Evolutionary conservation across 2,113 vertebrate genomes (phyloP).

Genomic region (Lates calcarifer): DNA sequence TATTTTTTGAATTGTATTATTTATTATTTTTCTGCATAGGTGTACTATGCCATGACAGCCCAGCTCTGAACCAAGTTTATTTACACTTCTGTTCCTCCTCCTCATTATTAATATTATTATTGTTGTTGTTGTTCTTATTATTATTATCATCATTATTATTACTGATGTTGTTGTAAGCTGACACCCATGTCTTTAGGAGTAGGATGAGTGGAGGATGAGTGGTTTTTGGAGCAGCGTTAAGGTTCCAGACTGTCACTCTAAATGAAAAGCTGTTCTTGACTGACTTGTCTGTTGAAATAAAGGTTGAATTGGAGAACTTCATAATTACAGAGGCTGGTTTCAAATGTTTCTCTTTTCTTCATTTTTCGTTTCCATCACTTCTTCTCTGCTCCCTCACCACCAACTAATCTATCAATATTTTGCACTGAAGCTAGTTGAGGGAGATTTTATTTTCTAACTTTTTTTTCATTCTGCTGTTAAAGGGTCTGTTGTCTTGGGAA

Average conservation of each 20-base stretch:
- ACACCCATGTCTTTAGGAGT: neutral
- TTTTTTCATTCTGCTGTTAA: conserved; percentile 2
- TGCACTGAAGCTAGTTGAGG: neutral
- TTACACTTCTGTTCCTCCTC: conserved; percentile 8
- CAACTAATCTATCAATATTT: too few relatives aligned
- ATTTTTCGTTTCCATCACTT: too few relatives aligned
- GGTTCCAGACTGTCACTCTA: neutral
- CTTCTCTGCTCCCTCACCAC: too few relatives aligned
- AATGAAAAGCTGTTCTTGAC: conserved; percentile 4
- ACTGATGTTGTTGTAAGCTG: neutral
- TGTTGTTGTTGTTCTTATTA: conserved; percentile 1
- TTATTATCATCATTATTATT: neutral
- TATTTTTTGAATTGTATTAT: conserved; percentile 25
- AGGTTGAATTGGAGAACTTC: conserved; percentile 25
- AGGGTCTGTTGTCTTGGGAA: conserved; percentile 21
- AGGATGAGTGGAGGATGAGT: neutral
- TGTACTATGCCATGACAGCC: neutral
- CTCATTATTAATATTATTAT: conserved; percentile 9
- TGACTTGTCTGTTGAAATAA: conserved; percentile 48
- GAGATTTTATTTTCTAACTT: conserved; percentile 4
- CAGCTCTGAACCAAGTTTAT: conserved; percentile 21
- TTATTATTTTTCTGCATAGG: conserved; percentile 6
- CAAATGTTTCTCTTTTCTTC: neutral
- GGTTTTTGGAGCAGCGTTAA: neutral
- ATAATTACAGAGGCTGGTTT: neutral